Evolutionary conservation across 2,888 invertebrate species (phyloP).

Genomic region (Acronicta leporina): DNA sequence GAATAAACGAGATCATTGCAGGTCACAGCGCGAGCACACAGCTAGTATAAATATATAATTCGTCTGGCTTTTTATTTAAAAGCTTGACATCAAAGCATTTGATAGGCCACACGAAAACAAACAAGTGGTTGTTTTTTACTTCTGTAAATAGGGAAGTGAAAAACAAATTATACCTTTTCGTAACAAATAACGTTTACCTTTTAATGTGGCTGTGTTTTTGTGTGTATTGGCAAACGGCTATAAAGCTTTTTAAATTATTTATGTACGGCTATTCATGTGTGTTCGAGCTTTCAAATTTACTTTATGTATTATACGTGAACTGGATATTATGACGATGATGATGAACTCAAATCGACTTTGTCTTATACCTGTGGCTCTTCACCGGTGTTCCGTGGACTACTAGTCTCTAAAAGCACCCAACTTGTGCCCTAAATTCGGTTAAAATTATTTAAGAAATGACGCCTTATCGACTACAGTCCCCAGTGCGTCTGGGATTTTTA

Average conservation of each 20-base stretch:
- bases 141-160: conserved; percentile 26
- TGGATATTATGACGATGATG: too few species aligned
- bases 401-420: too few species aligned
- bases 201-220: conserved; percentile 13
- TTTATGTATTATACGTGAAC: too few species aligned
- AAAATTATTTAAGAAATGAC: too few species aligned
- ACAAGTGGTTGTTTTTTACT: conserved; percentile 14
- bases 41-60: not conserved
- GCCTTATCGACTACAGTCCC: too few species aligned
- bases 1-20: too few species aligned
- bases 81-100: conserved; percentile 13
- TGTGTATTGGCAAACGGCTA: not conserved
- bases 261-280: not conserved
- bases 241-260: conserved; percentile 27
- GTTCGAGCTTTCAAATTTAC: not conserved
- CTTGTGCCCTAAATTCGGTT: too few species aligned
- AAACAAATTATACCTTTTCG: conserved; percentile 18
- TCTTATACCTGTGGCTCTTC: too few species aligned
- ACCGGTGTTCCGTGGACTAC: too few species aligned
- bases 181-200: not conserved
- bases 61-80: conserved; percentile 2
- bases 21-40: too few species aligned
- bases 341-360: too few species aligned
- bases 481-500: too few species aligned
- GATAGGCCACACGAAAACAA: conserved; percentile 6